phyloP scores from a whole-genome alignment of 1,140 invertebrate genomes.

The Philopotamus ludificatus region DNA sequence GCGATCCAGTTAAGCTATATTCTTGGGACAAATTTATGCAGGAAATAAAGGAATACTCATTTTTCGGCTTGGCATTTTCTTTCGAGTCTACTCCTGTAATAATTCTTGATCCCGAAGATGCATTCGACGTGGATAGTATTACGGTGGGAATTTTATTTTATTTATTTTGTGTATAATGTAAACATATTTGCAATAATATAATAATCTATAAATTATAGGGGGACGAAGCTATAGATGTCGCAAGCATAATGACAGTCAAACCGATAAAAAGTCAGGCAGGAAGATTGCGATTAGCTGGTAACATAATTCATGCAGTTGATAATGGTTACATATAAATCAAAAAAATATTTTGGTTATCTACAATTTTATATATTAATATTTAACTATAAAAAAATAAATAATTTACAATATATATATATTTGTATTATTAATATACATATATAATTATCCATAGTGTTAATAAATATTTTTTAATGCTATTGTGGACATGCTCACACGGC shows the following conservation, averaged over 20 bases:
- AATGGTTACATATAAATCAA: conserved; percentile 60
- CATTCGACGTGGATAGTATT: conserved; percentile 59
- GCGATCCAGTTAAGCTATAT: conserved; percentile 60
- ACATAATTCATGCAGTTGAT: conserved; percentile 65
- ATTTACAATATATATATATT: too few species aligned
- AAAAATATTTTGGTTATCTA: too few species aligned
- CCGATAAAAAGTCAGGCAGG: conserved; percentile 57
- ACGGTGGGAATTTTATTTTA: conserved; percentile 43
- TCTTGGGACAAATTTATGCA: conserved; percentile 53
- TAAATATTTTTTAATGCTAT: too few species aligned
- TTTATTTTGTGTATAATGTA: conserved; percentile 43
- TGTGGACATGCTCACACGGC: too few species aligned
- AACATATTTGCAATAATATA: conserved; percentile 33
- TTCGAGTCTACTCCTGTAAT: conserved; percentile 64
- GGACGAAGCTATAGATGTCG: conserved; percentile 53
- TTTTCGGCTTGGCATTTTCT: conserved; percentile 61
- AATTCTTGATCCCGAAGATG: conserved; percentile 59
- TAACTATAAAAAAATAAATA: too few species aligned
- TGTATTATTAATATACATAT: too few species aligned
- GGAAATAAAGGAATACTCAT: conserved; percentile 61
- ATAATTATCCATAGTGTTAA: too few species aligned
- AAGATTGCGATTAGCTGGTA: conserved; percentile 58
- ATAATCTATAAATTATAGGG: conserved; percentile 46
- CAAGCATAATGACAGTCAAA: conserved; percentile 55
- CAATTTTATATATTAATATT: too few species aligned